phyloP scores from a whole-genome alignment of 2,113 vertebrate genomes.

The Bolborhynchus lineola region DNA sequence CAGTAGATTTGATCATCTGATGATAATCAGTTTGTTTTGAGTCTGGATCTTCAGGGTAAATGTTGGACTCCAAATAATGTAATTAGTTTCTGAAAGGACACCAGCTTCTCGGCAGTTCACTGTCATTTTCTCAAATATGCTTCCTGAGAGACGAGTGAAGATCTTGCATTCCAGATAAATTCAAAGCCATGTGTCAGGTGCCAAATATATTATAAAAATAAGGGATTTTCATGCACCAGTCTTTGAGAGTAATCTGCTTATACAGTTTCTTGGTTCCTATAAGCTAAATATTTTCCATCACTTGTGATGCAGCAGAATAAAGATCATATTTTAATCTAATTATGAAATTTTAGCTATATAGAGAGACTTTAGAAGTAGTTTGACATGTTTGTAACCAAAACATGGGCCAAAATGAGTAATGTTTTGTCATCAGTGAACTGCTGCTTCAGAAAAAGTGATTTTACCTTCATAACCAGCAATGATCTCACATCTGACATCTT shows the following conservation, averaged over 20 bases:
- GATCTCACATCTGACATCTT: not conserved
- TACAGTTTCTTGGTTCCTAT: not conserved
- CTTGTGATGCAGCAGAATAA: not conserved
- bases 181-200: not conserved
- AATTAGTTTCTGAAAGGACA: not conserved
- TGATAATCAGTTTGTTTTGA: conserved; percentile 4
- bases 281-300: not conserved
- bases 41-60: not conserved
- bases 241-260: not conserved
- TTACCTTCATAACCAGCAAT: not conserved
- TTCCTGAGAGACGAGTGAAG: not conserved
- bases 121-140: not conserved
- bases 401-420: not conserved
- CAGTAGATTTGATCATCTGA: not conserved
- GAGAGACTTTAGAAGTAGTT: not conserved
- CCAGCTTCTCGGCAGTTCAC: not conserved
- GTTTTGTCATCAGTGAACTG: not conserved
- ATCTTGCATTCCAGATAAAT: not conserved
- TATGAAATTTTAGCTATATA: not conserved
- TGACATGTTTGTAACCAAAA: not conserved
- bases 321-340: not conserved
- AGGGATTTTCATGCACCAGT: not conserved
- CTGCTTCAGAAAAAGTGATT: not conserved
- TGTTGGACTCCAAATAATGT: not conserved
- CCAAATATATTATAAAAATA: not conserved